These are phyloP conservation scores for Nemotelus pantherinus DNA, from an alignment of 2,888 invertebrate species.

Conservation along the genomic window DNA sequence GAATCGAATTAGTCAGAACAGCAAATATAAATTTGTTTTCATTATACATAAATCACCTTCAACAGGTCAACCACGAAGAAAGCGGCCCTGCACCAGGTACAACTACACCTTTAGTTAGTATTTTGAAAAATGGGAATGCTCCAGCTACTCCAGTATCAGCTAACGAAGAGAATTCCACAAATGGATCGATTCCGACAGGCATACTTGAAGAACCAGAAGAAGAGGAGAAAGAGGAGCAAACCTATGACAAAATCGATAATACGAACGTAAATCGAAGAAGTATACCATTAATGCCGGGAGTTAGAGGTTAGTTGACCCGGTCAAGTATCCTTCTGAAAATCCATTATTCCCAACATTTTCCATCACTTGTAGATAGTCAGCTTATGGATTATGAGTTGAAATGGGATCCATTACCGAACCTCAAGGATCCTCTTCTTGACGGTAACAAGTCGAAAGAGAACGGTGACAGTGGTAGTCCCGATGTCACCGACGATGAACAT, in stretches of 20 bases:
- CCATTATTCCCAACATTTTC: neutral
- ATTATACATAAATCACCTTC: too few species aligned
- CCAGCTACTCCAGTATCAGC: slow-evolving; percentile 48
- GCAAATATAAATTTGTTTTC: too few species aligned
- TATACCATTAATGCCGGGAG: slow-evolving; percentile 59
- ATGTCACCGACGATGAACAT: slow-evolving; percentile 59
- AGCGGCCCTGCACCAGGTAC: slow-evolving; percentile 5
- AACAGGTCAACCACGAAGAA: slow-evolving; percentile 62
- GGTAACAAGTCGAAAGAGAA: slow-evolving; percentile 50
- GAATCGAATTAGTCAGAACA: too few species aligned
- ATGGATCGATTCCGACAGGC: slow-evolving; percentile 54
- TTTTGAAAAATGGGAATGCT: slow-evolving; percentile 63
- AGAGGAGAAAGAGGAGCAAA: slow-evolving; percentile 59
- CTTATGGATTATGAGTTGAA: slow-evolving; percentile 68
- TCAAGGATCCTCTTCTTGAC: slow-evolving; percentile 58
- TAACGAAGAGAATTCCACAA: slow-evolving; percentile 54
- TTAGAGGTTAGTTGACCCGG: slow-evolving; percentile 66
- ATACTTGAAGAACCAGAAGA: slow-evolving; percentile 55
- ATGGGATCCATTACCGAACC: slow-evolving; percentile 70
- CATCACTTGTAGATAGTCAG: slow-evolving; percentile 63
- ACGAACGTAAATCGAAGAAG: slow-evolving; percentile 41
- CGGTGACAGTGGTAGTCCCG: slow-evolving; percentile 58
- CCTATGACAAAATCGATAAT: slow-evolving; percentile 48
- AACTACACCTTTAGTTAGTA: slow-evolving; percentile 61
- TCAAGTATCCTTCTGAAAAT: neutral